Percentiles rank a stretch among this genome's conserved stretches.
phyloP scores from a whole-genome alignment of 2,888 invertebrate species.

The Nemapogon koenigi region DNA sequence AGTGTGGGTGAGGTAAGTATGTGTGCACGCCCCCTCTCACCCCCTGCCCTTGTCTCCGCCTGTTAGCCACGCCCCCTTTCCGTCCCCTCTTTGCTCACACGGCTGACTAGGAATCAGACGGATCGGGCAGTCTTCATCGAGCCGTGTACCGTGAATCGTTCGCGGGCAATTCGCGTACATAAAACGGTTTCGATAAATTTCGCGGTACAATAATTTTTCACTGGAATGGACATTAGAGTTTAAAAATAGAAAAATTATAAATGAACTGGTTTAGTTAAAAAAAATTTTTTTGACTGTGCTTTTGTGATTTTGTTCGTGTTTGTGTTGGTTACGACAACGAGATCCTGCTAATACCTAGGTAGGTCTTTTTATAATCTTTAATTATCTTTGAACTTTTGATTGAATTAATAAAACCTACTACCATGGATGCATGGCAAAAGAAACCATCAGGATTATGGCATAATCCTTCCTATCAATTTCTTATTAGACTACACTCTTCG shows the following conservation, averaged over 20 bases:
- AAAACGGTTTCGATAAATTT: constrained; percentile 51
- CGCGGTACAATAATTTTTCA: constrained; percentile 31
- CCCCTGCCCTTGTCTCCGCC: constrained; percentile 47
- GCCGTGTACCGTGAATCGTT: constrained; percentile 63
- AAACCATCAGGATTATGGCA: too few relatives aligned
- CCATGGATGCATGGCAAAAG: too few relatives aligned
- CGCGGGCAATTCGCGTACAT: constrained; percentile 44
- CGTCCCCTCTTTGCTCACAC: constrained; percentile 60
- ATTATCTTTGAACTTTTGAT: too few relatives aligned
- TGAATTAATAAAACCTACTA: too few relatives aligned
- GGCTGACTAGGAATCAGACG: constrained; percentile 65
- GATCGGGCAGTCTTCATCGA: constrained; percentile 61
- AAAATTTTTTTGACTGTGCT: constrained; percentile 21
- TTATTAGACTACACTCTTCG: too few relatives aligned
- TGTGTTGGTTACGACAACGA: constrained; percentile 26
- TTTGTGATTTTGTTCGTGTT: constrained; percentile 35
- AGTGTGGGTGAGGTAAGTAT: constrained; percentile 35
- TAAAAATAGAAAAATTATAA: too few relatives aligned
- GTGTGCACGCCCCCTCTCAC: constrained; percentile 29
- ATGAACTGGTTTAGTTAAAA: too few relatives aligned
- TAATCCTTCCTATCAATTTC: too few relatives aligned
- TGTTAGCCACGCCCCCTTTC: constrained; percentile 32
- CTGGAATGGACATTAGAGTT: too few relatives aligned
- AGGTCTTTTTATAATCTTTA: constrained; percentile 18
- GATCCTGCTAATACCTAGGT: constrained; percentile 19